Conservation (phyloP, 2,797 vertebrate species). For the Neopelma chrysocephalum region DNA sequence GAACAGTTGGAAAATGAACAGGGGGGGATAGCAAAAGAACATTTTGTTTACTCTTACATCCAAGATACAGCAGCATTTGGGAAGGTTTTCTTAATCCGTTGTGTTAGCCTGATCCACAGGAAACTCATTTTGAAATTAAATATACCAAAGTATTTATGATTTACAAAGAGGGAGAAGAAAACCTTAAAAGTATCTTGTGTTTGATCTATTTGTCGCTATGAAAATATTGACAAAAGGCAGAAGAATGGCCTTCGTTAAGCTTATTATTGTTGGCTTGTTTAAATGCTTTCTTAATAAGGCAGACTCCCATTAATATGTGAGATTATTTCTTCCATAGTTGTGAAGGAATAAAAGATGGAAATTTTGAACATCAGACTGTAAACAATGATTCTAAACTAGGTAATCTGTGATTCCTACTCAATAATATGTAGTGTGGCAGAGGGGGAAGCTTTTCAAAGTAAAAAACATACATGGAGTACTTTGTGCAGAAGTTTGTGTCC, state of each 20-base stretch:
- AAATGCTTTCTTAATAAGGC: constrained; percentile 26
- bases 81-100: not conserved
- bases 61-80: not conserved
- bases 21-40: not conserved
- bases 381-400: not conserved
- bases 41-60: constrained; percentile 2
- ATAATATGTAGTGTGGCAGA: not conserved
- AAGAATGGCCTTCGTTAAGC: constrained; percentile 37
- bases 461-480: not conserved
- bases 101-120: constrained; percentile 15
- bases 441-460: not conserved
- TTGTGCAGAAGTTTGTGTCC: not conserved
- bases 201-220: constrained; percentile 20
- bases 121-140: constrained; percentile 61
- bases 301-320: constrained; percentile 21
- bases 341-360: not conserved
- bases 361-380: not conserved
- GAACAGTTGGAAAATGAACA: not conserved
- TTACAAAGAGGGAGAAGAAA: constrained; percentile 1
- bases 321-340: constrained; percentile 46
- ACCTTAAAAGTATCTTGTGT: not conserved
- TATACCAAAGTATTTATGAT: constrained; percentile 13
- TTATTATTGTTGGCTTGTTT: constrained; percentile 35
- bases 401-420: not conserved
- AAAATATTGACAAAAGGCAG: constrained; percentile 58